phyloP scores from a whole-genome alignment of 2,113 vertebrate species.

The Athene noctua region DNA sequence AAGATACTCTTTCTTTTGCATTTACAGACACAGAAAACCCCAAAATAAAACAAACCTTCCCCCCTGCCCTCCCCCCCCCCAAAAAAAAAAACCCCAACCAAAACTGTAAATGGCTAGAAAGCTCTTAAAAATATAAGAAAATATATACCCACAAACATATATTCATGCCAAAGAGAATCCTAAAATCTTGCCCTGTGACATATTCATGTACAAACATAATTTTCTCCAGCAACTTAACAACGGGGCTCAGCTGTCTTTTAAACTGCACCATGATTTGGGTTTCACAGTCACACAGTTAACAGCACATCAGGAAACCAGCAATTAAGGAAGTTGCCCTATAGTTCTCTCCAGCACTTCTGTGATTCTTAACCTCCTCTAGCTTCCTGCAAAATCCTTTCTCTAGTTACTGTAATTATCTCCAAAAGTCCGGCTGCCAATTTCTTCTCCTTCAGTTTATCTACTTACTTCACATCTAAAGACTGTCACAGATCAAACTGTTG shows the following conservation, averaged over 20 bases:
- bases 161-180: neutral
- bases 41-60: neutral
- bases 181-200: neutral
- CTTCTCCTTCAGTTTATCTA: neutral
- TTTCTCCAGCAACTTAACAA: neutral
- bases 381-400: neutral
- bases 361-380: neutral
- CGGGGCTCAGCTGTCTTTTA: neutral
- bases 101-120: neutral
- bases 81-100: neutral
- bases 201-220: neutral
- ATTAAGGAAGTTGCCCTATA: neutral
- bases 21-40: no score
- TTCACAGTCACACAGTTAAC: neutral
- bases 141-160: neutral
- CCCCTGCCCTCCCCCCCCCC: fast-evolving
- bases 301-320: neutral
- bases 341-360: neutral
- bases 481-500: neutral
- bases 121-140: neutral
- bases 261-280: neutral
- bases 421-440: neutral
- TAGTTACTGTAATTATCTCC: neutral
- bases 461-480: neutral
- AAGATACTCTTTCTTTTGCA: neutral